Percentiles rank a stretch among this genome's conserved stretches.
phyloP scores from a whole-genome alignment of 2,113 vertebrate species.

The Prietella phreatophila region DNA sequence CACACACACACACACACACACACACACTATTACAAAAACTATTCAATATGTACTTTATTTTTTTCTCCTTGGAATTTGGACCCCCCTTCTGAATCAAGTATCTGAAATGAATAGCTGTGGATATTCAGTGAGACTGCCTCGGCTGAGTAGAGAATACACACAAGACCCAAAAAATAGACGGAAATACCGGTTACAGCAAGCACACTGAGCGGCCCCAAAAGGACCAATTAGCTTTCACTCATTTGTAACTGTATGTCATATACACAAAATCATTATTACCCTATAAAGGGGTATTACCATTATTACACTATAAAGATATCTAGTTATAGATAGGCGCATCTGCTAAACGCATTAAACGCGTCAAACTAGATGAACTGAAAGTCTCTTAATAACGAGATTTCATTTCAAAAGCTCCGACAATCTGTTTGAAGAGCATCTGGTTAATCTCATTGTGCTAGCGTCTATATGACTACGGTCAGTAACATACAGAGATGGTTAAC shows the following conservation, averaged over 20 bases:
- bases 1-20: too few relatives aligned
- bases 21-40: slow-evolving; percentile 43
- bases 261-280: not conserved
- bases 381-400: slow-evolving; percentile 5
- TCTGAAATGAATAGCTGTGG: slow-evolving; percentile 46
- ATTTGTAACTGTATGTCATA: slow-evolving; percentile 7
- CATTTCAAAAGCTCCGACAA: slow-evolving; percentile 29
- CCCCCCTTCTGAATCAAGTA: slow-evolving; percentile 61
- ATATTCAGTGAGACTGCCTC: slow-evolving; percentile 40
- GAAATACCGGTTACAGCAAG: not conserved
- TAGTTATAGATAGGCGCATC: not conserved
- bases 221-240: slow-evolving; percentile 11
- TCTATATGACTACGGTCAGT: slow-evolving; percentile 4
- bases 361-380: slow-evolving; percentile 26
- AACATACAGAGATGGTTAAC: slow-evolving; percentile 10
- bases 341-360: not conserved
- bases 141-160: slow-evolving; percentile 6
- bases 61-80: slow-evolving; percentile 62
- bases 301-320: not conserved
- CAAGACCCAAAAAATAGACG: not conserved
- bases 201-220: not conserved
- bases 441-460: slow-evolving; percentile 14
- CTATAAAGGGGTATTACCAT: not conserved
- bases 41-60: slow-evolving; percentile 59
- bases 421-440: slow-evolving; percentile 30